Evolutionary conservation across 2,113 vertebrate genomes (phyloP), one percentile per base, ranked within the genome.

Genomic region (Pyrgilauda ruficollis): DNA sequence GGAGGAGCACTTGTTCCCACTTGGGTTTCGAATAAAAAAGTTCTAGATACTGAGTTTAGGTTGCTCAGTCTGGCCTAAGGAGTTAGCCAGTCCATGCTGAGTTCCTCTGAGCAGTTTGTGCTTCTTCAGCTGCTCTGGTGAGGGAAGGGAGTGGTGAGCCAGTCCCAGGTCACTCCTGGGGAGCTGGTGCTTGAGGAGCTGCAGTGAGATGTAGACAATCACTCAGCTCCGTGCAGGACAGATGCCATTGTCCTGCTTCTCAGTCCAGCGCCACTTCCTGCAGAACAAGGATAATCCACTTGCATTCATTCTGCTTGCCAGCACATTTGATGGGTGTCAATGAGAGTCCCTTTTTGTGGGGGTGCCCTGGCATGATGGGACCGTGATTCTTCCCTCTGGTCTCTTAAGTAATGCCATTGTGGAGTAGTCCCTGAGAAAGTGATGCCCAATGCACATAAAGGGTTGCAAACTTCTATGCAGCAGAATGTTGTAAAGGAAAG

Each of bases 391-490:
- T 87, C 3, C 3, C 13, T 64, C 15, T 13, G 64, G 26, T 23
- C 7, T 18, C 18, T 20, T 59, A 4, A 84, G 63, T 18, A 15
- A 3, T 41, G 8, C 31, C 7, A 0, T 26, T 9, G 1, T 8
- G 9, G 62, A 63, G 35, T 41, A 61, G 58, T 27, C 22, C 7
- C 13, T 1, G 0, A 3, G n/a, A 26, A 21, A 37, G 28, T 1
- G 21, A 11, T 28, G 28, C 41, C 27, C 0, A 0, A 8, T 10
- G 9, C 17, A 14, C 5, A 1, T 0, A 11, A 21, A 49, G 11
- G 19, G 11, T 18, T 41, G 31, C 15, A 22, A n/a, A 49, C 24
- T 26, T 47, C 5, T 39, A 8, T 18, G 2, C 6, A n/a, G 37
- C 2, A n/a, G 15, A n/a, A 27, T 37, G 15, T 24, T 35, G 2